Evolutionary conservation across 2,888 invertebrate genomes (phyloP).

Genomic region (Drosophila anceps): DNA sequence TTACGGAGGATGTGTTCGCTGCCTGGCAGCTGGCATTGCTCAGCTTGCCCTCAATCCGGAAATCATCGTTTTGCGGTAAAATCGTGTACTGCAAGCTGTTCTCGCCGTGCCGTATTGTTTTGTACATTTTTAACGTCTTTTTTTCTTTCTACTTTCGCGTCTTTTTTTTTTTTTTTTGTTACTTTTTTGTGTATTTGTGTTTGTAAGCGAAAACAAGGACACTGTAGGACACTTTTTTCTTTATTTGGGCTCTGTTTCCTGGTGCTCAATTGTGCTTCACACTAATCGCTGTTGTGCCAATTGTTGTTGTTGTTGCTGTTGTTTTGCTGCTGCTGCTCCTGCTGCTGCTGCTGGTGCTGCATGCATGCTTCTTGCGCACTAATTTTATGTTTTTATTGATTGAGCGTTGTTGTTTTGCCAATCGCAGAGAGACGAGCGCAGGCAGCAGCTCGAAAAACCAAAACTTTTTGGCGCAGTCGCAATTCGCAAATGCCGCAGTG

Average conservation of each 20-base stretch:
- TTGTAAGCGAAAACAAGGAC: constrained; percentile 11
- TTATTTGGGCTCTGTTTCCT: constrained; percentile 10
- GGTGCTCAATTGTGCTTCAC: constrained; percentile 16
- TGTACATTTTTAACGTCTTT: constrained; percentile 87
- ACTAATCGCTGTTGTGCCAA: constrained; percentile 39
- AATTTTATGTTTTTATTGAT: constrained; percentile 78
- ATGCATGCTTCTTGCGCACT: constrained; percentile 67
- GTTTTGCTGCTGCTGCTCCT: constrained; percentile 28
- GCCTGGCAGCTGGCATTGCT: constrained; percentile 86
- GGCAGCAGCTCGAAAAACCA: constrained; percentile 32
- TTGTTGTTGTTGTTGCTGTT: constrained; percentile 30
- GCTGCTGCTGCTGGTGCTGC: constrained; percentile 53
- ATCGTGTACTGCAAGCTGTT: constrained; percentile 91
- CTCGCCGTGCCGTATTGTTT: constrained; percentile 91
- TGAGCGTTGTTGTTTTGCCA: constrained; percentile 67
- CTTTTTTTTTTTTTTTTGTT: background rate
- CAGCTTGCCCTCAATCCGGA: constrained; percentile 87
- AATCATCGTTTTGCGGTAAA: constrained; percentile 90
- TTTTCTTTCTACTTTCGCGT: background rate
- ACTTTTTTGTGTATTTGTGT: constrained; percentile 6
- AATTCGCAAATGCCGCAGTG: constrained; percentile 21
- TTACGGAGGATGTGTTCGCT: constrained; percentile 75
- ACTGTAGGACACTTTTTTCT: constrained; percentile 21
- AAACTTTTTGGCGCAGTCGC: constrained; percentile 49
- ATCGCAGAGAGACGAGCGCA: constrained; percentile 20